Conservation (phyloP, 2,797 vertebrate genomes). For the Phoebastria nigripes region DNA sequence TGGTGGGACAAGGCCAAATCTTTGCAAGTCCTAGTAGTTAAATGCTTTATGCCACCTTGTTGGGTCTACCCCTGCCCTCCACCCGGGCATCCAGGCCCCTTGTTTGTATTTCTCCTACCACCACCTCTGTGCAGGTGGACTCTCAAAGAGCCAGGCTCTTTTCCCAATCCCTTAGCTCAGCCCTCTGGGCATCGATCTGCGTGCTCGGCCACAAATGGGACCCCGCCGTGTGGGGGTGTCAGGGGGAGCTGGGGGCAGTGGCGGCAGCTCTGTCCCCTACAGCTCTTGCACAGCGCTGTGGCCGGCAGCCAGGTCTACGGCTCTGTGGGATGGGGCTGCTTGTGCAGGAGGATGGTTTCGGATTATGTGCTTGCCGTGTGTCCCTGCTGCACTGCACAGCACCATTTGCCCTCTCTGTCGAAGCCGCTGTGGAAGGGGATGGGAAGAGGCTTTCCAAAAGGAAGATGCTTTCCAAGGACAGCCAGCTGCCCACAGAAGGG, state of each 20-base stretch:
- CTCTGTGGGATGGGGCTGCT: neutral
- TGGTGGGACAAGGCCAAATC: neutral
- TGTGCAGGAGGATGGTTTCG: neutral
- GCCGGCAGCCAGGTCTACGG: neutral
- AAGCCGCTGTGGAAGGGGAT: neutral
- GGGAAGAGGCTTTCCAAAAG: neutral
- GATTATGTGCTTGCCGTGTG: neutral
- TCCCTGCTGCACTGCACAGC: neutral
- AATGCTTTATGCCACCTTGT: neutral
- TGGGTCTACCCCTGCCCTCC: neutral
- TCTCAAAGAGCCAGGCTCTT: neutral
- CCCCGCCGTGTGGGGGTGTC: rapidly evolving
- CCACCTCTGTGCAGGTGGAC: too few species aligned
- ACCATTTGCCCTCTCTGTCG: neutral
- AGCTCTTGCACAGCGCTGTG: neutral
- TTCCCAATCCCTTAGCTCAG: neutral
- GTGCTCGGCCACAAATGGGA: rapidly evolving
- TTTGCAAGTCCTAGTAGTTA: neutral
- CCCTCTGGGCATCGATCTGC: neutral
- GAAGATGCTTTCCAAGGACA: neutral
- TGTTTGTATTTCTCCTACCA: neutral
- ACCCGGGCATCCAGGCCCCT: neutral
- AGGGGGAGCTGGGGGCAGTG: neutral
- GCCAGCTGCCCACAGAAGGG: neutral
- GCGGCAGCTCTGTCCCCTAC: neutral